Evolutionary conservation across 2,113 vertebrate genomes (phyloP), one percentile per base, ranked within the genome.

Genomic region (Colistium nudipinnis): DNA sequence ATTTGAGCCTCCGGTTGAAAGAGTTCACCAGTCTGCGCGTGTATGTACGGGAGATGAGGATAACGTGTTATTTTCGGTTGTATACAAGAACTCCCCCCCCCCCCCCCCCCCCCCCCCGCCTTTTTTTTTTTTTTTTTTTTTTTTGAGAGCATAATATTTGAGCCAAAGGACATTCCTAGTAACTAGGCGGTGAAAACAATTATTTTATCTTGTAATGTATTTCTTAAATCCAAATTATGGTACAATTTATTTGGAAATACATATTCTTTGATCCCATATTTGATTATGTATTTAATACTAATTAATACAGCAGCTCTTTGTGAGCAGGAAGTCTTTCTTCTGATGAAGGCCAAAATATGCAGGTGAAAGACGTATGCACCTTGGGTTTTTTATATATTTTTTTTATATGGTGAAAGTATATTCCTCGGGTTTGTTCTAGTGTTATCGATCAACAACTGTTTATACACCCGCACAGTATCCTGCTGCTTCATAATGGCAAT

Each of bases 1-100:
- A 53, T 71, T 64, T 74, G 44, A 55, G 16, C 13, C 14, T 61
- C 9, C 35, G 17, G 24, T 64, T 44, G 41, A 27, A 38, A 53
- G 49, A 62, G 9, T 30, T 73, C 13, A 22, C 1, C 31, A 14
- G 35, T 45, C n/a, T 3, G 31, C 30, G 53, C 8, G 38, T 16
- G 7, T 38, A 24, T 57, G 14, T 47, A 28, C 7, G 57, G 12
- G 27, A n/a, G 9, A 31, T 10, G 17, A 47, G 24, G 38, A 12
- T 11, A 14, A 25, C 13, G 13, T n/a, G 10, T 45, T 36, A 36
- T 36, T 36, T 36, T n/a, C n/a, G n/a, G n/a, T n/a, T n/a, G n/a
- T n/a, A n/a, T n/a, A n/a, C n/a, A n/a, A n/a, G n/a, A n/a, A n/a
- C n/a, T n/a, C n/a, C n/a, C n/a, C n/a, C n/a, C n/a, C n/a, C n/a